These are phyloP conservation scores for Aquatica leii DNA, from an alignment of 2,888 invertebrate species.

Conservation along the genomic window DNA sequence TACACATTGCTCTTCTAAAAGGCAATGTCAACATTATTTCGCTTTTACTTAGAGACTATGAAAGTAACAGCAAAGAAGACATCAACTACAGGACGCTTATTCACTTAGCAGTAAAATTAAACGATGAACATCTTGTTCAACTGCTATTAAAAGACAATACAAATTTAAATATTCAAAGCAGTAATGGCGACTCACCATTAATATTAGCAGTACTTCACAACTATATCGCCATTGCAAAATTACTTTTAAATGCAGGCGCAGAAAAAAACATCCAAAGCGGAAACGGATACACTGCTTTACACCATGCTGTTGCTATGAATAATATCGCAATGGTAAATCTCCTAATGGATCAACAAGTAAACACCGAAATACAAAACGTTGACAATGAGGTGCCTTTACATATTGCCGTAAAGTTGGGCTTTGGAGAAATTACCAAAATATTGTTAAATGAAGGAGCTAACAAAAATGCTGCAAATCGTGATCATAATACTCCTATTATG, in stretches of 20 bases:
- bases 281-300: not conserved
- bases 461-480: not conserved
- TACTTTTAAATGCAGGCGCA: not conserved
- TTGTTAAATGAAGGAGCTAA: not conserved
- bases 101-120: slow-evolving; percentile 1
- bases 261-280: not conserved
- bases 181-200: not conserved
- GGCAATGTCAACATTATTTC: not conserved
- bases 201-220: not conserved
- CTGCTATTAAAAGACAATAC: not conserved
- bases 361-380: not conserved
- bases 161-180: not conserved
- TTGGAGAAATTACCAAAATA: not conserved
- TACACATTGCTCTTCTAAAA: not conserved
- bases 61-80: not conserved
- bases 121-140: not conserved
- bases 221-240: not conserved
- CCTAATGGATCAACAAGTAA: not conserved
- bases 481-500: not conserved
- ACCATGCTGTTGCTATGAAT: not conserved
- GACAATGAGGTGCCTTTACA: not conserved
- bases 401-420: not conserved
- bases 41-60: not conserved
- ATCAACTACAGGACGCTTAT: not conserved
- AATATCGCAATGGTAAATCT: not conserved